Percentiles rank a stretch among this genome's conserved stretches.
Evolutionary conservation across 2,888 invertebrate genomes (phyloP).

Genomic region (Bedellia somnulentella): DNA sequence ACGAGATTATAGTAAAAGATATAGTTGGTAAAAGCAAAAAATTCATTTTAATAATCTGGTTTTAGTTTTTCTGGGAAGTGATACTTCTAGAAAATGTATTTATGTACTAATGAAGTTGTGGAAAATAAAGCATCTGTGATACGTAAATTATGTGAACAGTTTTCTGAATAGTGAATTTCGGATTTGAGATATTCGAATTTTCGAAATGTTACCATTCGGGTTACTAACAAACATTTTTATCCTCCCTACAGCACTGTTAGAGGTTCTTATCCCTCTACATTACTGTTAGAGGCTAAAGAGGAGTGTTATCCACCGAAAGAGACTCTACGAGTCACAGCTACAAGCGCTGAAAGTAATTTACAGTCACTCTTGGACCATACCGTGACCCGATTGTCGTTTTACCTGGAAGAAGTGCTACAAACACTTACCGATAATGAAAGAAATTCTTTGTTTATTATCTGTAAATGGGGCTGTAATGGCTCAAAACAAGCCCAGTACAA

Average conservation of each 20-base stretch:
- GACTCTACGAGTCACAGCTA: slow-evolving; percentile 4
- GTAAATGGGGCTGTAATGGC: slow-evolving; percentile 13
- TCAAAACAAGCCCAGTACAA: slow-evolving; percentile 16
- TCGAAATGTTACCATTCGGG: too few species aligned
- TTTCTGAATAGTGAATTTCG: too few species aligned
- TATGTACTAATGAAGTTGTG: too few species aligned
- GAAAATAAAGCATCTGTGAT: too few species aligned
- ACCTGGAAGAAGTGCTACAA: background rate
- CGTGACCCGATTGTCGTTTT: slow-evolving; percentile 6
- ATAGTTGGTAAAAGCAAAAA: too few species aligned
- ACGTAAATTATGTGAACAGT: too few species aligned
- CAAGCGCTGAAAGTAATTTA: slow-evolving; percentile 6
- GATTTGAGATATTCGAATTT: too few species aligned
- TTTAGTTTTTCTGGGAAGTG: too few species aligned
- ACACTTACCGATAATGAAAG: background rate
- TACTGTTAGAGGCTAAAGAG: slow-evolving; percentile 6
- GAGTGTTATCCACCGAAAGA: slow-evolving; percentile 9
- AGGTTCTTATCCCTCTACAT: too few species aligned
- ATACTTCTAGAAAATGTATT: too few species aligned
- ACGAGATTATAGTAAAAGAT: too few species aligned
- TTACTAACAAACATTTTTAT: background rate
- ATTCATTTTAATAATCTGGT: too few species aligned
- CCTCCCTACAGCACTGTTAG: background rate
- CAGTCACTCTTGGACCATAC: slow-evolving; percentile 9
- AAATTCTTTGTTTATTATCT: background rate